Evolutionary conservation across 2,888 invertebrate genomes (phyloP).

Genomic region (Epinotia brunnichana): DNA sequence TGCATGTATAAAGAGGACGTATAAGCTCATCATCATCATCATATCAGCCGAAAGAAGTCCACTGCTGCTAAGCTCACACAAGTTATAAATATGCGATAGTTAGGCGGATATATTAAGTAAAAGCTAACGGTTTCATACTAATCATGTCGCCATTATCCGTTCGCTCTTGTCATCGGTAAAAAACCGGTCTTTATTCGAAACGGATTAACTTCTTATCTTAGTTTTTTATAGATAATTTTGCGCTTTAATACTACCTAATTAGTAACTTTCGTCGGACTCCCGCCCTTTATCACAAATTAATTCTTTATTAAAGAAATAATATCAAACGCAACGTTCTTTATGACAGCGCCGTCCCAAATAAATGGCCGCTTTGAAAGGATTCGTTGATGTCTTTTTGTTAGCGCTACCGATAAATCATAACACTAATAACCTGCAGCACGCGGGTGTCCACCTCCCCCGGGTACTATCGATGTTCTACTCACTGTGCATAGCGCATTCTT

Average conservation of each 20-base stretch:
- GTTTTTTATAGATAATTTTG: constrained; percentile 37
- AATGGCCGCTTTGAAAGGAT: neutral
- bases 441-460: no score
- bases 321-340: neutral
- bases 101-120: constrained; percentile 37
- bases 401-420: neutral
- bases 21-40: no score
- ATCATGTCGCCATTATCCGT: constrained; percentile 40
- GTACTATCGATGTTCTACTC: no score
- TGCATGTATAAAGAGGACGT: neutral
- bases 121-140: constrained; percentile 37
- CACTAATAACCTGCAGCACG: no score
- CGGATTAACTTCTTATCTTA: constrained; percentile 40
- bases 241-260: constrained; percentile 30
- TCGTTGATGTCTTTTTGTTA: constrained; percentile 16
- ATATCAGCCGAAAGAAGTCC: no score
- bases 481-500: no score
- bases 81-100: constrained; percentile 2
- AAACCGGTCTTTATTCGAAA: constrained; percentile 35
- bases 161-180: constrained; percentile 40
- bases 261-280: constrained; percentile 2
- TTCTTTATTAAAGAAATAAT: neutral
- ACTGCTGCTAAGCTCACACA: neutral
- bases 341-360: neutral
- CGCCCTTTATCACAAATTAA: neutral